These are phyloP conservation scores for Oryzias melastigma DNA, from an alignment of 2,113 vertebrate genomes.

Conservation along the genomic window DNA sequence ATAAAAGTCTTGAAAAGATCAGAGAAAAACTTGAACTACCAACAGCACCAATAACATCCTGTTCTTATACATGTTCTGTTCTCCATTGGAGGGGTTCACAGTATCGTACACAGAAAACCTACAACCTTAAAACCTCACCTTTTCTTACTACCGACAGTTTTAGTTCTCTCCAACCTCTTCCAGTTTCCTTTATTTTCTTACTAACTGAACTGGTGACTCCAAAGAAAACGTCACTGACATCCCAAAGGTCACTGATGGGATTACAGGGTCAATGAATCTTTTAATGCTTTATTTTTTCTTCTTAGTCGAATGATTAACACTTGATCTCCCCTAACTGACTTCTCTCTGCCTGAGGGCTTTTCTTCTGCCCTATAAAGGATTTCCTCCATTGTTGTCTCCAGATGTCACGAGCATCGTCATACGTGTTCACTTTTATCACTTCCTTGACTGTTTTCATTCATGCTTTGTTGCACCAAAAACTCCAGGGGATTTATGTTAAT, in stretches of 20 bases:
- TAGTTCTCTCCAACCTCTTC: too few species aligned
- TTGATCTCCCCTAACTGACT: background rate
- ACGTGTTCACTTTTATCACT: conserved; percentile 19
- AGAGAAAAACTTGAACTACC: too few species aligned
- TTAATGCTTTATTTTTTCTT: too few species aligned
- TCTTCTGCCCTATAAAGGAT: background rate
- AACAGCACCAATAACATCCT: too few species aligned
- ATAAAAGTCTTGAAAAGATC: too few species aligned
- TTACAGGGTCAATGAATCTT: conserved; percentile 1
- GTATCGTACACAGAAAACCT: too few species aligned
- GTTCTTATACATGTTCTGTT: too few species aligned
- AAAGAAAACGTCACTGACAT: background rate
- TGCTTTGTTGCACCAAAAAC: conserved; percentile 9
- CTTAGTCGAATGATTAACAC: conserved; percentile 9
- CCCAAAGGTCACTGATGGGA: too few species aligned
- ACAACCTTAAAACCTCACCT: too few species aligned
- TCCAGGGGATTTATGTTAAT: conserved; percentile 36
- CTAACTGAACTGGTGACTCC: background rate
- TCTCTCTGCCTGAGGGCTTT: conserved; percentile 10
- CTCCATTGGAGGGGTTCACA: too few species aligned
- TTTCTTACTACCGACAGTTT: too few species aligned
- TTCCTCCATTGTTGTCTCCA: conserved; percentile 6
- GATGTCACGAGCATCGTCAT: background rate
- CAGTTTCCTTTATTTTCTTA: too few species aligned
- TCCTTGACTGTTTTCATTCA: conserved; percentile 9